Percentiles rank a stretch among this genome's conserved stretches.
Evolutionary conservation across 1,140 invertebrate genomes (phyloP).

Genomic region (Galleria mellonella): DNA sequence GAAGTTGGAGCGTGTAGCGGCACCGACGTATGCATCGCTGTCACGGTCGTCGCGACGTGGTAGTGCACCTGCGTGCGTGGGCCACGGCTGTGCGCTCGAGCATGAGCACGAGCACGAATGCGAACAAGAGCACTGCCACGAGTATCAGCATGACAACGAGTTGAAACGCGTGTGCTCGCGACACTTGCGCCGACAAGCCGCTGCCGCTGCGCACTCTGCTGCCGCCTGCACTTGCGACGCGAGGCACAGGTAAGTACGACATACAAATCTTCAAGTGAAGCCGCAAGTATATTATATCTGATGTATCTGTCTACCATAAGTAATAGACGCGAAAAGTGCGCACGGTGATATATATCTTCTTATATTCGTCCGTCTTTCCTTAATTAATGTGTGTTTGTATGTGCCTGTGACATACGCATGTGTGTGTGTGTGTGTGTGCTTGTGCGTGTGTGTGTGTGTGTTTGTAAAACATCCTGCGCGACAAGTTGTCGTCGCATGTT

Average conservation of each 20-base stretch:
- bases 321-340: no score
- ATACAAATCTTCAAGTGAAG: no score
- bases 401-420: no score
- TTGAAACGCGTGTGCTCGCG: constrained; percentile 30
- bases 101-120: background rate
- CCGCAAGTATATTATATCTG: no score
- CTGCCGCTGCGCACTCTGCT: constrained; percentile 31
- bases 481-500: no score
- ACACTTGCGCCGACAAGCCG: constrained; percentile 43
- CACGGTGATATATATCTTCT: no score
- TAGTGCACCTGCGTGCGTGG: constrained; percentile 31
- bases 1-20: constrained; percentile 62
- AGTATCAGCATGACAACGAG: background rate
- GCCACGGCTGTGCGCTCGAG: constrained; percentile 4
- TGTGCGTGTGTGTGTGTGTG: no score
- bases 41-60: constrained; percentile 36
- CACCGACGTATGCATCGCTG: constrained; percentile 62
- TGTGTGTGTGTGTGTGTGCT: no score
- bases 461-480: no score
- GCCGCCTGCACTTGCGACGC: constrained; percentile 45
- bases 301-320: no score
- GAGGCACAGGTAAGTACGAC: constrained; percentile 30
- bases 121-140: background rate
- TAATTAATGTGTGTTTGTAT: no score
- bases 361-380: no score